These are phyloP conservation scores for Manacus vitellinus DNA, from an alignment of 2,113 vertebrate species.

Conservation along the genomic window DNA sequence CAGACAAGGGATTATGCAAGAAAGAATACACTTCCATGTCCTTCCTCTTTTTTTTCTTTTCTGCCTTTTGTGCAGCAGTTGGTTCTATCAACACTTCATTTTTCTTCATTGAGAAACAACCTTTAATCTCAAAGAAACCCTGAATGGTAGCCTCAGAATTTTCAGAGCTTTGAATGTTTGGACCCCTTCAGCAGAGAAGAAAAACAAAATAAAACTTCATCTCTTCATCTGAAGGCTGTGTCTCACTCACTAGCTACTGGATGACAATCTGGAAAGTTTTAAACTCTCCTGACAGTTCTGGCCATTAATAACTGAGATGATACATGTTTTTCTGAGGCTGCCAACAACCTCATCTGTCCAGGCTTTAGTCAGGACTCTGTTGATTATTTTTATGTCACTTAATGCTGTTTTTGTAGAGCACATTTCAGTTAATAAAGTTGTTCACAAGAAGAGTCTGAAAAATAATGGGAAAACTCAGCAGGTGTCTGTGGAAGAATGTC, in stretches of 20 bases:
- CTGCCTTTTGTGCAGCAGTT: background rate
- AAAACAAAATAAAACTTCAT: background rate
- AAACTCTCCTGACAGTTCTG: background rate
- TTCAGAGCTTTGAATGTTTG: background rate
- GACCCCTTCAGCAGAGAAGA: background rate
- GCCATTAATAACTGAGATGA: background rate
- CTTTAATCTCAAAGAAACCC: background rate
- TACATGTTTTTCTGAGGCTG: background rate
- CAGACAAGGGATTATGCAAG: background rate
- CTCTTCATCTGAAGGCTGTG: background rate
- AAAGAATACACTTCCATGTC: background rate
- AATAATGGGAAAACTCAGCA: background rate
- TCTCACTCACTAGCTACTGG: slow-evolving; percentile 57
- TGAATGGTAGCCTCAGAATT: background rate
- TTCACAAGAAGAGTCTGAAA: background rate
- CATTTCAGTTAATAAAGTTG: background rate
- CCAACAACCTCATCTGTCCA: background rate
- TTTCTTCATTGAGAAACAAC: background rate
- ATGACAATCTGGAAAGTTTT: slow-evolving; percentile 46
- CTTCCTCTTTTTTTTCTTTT: background rate
- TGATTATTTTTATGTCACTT: background rate
- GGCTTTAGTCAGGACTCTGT: background rate
- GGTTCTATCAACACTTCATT: background rate
- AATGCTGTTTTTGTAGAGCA: background rate
- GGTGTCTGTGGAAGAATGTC: background rate